Evolutionary conservation across 53 echinoderm and acorn worm genomes (phyloP).

Genomic region (Antedon mediterranea): DNA sequence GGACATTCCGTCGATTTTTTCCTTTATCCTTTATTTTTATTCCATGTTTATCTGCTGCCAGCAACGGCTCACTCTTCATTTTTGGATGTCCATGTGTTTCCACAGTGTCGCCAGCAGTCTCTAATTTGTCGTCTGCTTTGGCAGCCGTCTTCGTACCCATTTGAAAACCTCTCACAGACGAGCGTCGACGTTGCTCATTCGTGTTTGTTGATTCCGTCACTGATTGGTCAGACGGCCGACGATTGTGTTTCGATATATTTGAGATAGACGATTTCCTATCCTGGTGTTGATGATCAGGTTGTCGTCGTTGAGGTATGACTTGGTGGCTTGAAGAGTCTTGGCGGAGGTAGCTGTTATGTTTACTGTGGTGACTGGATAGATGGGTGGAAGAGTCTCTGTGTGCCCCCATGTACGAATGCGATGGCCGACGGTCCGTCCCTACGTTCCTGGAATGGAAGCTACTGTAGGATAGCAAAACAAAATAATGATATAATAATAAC

Average conservation of each 20-base stretch:
- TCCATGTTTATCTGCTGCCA: background rate
- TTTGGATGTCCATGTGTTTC: background rate
- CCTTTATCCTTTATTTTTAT: background rate
- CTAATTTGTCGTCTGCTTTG: no score
- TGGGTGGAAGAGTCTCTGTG: background rate
- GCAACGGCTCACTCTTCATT: background rate
- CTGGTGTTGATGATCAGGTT: background rate
- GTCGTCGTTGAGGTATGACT: background rate
- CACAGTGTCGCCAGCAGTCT: no score
- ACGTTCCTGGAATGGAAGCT: background rate
- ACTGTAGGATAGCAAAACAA: no score
- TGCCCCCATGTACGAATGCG: background rate
- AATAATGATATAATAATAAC: no score
- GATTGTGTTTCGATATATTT: background rate
- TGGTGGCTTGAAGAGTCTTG: background rate
- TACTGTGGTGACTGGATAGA: background rate
- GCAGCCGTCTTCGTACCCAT: no score
- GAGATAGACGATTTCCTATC: background rate
- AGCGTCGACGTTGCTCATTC: no score
- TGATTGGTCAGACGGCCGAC: background rate
- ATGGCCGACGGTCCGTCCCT: background rate
- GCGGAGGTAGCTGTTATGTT: background rate
- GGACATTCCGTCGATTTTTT: background rate
- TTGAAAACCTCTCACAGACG: no score
- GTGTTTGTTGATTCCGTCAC: background rate